Percentiles rank a stretch among this genome's conserved stretches.
Evolutionary conservation across 2,113 vertebrate genomes (phyloP).

Genomic region (Recurvirostra avosetta): DNA sequence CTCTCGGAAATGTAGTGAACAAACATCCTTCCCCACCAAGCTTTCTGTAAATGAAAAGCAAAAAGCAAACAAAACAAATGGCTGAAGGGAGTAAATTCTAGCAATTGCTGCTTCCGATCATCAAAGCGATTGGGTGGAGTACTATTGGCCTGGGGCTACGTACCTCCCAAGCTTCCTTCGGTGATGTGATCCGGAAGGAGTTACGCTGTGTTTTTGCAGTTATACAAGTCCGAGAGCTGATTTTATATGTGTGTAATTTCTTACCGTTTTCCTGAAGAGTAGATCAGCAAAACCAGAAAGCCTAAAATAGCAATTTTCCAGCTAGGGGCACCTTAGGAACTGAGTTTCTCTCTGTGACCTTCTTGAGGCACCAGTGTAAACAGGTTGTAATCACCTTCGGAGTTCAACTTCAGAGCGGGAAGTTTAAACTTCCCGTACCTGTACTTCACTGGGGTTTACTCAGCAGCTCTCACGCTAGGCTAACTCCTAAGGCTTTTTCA

Average conservation of each 20-base stretch:
- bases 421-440: not conserved
- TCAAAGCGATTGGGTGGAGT: not conserved
- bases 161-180: not conserved
- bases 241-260: not conserved
- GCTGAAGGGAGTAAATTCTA: not conserved
- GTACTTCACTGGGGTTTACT: not conserved
- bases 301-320: not conserved
- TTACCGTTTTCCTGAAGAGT: not conserved
- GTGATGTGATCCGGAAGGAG: not conserved
- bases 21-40: not conserved
- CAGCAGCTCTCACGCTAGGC: not conserved
- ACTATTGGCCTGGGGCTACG: not conserved
- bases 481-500: not conserved
- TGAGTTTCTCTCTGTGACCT: not conserved
- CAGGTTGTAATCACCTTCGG: not conserved
- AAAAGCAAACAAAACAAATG: not conserved
- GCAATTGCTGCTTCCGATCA: not conserved
- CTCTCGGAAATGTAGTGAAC: not conserved
- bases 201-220: not conserved
- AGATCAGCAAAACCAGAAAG: not conserved
- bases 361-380: not conserved
- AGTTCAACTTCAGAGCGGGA: not conserved
- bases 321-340: not conserved
- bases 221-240: not conserved
- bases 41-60: not conserved